Evolutionary conservation across 92 coral and sea anemone species (phyloP).

Genomic region (Blastomussa wellsi): DNA sequence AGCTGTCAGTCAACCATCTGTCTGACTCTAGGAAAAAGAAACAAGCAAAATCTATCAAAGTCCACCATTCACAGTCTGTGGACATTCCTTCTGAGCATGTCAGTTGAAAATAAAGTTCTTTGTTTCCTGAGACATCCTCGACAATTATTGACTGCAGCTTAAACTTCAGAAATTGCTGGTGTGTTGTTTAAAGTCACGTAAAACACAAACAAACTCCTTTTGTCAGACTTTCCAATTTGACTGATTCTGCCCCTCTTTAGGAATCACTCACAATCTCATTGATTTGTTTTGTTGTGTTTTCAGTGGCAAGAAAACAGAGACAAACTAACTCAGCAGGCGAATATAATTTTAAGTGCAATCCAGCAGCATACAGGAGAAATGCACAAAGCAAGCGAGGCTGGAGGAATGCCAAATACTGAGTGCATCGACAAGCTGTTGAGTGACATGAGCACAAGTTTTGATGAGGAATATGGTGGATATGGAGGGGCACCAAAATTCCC

Average conservation of each 20-base stretch:
- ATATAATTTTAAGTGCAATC: conserved; percentile 82
- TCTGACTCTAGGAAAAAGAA: too few species aligned
- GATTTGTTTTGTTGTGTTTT: background rate
- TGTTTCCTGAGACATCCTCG: too few species aligned
- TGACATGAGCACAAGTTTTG: conserved; percentile 80
- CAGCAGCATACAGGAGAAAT: conserved; percentile 76
- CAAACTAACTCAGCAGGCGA: conserved; percentile 76
- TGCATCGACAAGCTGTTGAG: conserved; percentile 80
- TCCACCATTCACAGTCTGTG: too few species aligned
- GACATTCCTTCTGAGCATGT: too few species aligned
- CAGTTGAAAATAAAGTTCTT: too few species aligned
- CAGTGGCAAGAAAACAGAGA: conserved; percentile 88
- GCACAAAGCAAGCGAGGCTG: conserved; percentile 55
- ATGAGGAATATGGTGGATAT: conserved; percentile 90
- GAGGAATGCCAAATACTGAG: conserved; percentile 65
- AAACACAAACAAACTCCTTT: background rate
- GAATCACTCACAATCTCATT: background rate
- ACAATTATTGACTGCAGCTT: too few species aligned
- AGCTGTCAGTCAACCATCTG: too few species aligned
- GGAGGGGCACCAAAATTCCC: conserved; percentile 99
- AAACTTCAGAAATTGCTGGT: too few species aligned
- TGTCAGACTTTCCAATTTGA: background rate
- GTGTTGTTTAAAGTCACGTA: too few species aligned
- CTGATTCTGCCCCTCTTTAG: background rate
- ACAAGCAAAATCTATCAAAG: too few species aligned